Evolutionary conservation across 1,140 invertebrate species (phyloP).

Genomic region (Caenorhabditis elegans): DNA sequence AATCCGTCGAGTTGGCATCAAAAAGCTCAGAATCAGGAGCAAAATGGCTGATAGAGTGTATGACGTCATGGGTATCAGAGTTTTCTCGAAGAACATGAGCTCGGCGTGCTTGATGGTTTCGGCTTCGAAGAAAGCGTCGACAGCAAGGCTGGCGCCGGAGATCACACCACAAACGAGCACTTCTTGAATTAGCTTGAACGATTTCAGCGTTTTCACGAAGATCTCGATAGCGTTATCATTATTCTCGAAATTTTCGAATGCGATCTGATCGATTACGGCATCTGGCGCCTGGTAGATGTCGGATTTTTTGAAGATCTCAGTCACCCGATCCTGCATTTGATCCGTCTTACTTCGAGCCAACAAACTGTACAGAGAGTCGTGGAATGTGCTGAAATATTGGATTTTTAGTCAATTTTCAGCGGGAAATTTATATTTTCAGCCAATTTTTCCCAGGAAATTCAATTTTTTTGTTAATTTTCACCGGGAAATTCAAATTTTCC

Average conservation of each 20-base stretch:
- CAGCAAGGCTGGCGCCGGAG: neutral
- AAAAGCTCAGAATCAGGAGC: neutral
- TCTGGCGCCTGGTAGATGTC: neutral
- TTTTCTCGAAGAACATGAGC: slow-evolving; percentile 2
- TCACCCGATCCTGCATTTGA: neutral
- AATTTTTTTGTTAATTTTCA: neutral
- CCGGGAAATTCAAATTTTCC: too few relatives aligned
- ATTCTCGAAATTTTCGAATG: slow-evolving; percentile 6
- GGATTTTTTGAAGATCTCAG: neutral
- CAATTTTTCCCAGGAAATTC: too few relatives aligned
- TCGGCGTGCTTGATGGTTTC: neutral
- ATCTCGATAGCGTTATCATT: neutral
- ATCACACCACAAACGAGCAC: neutral
- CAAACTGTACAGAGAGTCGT: neutral
- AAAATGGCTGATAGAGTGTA: neutral
- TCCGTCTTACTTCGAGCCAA: slow-evolving; percentile 3
- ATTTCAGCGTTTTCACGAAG: neutral
- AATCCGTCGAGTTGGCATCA: neutral
- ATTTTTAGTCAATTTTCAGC: too few relatives aligned
- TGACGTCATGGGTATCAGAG: neutral
- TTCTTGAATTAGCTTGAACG: neutral
- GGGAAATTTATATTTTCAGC: too few relatives aligned
- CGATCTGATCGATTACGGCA: neutral
- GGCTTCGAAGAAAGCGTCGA: neutral
- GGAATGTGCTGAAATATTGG: neutral